phyloP scores from a whole-genome alignment of 2,888 invertebrate genomes.

The Trichacis sp. region DNA sequence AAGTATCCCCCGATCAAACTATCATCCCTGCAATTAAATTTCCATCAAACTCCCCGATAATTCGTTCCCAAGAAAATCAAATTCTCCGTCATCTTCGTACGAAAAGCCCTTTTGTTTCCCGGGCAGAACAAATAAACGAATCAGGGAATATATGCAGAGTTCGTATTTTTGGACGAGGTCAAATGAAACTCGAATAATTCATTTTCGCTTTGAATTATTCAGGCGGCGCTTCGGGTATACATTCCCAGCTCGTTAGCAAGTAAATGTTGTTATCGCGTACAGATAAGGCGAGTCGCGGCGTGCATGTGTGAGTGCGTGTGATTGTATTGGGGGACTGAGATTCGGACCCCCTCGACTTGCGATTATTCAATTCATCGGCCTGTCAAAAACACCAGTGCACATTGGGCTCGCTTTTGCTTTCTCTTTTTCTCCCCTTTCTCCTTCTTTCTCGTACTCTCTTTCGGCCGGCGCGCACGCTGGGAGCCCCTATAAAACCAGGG shows the following conservation, averaged over 20 bases:
- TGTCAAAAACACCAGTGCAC: constrained; percentile 70
- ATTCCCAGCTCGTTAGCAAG: constrained; percentile 28
- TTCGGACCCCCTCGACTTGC: constrained; percentile 69
- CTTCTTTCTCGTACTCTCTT: constrained; percentile 44
- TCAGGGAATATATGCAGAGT: too few relatives aligned
- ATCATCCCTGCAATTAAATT: too few relatives aligned
- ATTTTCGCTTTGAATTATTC: constrained; percentile 9
- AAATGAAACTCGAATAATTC: constrained; percentile 1
- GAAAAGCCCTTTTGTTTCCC: too few relatives aligned
- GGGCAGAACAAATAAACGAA: too few relatives aligned
- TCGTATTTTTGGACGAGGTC: background rate
- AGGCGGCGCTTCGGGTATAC: constrained; percentile 5
- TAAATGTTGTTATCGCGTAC: constrained; percentile 27
- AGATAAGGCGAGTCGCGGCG: constrained; percentile 9
- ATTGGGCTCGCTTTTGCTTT: constrained; percentile 59
- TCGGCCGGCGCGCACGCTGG: constrained; percentile 26
- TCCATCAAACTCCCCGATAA: too few relatives aligned
- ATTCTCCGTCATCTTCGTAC: too few relatives aligned
- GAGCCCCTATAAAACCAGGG: too few relatives aligned
- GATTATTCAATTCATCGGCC: constrained; percentile 70
- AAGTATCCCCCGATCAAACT: too few relatives aligned
- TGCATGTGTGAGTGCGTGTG: constrained; percentile 7
- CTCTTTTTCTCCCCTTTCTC: constrained; percentile 43
- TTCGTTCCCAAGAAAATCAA: too few relatives aligned
- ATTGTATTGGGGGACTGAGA: constrained; percentile 59